A percentile compares a stretch with the other conserved stretches of the same genome.
Conservation (phyloP, 1,140 invertebrate genomes). For the Ridgeia piscesae region DNA sequence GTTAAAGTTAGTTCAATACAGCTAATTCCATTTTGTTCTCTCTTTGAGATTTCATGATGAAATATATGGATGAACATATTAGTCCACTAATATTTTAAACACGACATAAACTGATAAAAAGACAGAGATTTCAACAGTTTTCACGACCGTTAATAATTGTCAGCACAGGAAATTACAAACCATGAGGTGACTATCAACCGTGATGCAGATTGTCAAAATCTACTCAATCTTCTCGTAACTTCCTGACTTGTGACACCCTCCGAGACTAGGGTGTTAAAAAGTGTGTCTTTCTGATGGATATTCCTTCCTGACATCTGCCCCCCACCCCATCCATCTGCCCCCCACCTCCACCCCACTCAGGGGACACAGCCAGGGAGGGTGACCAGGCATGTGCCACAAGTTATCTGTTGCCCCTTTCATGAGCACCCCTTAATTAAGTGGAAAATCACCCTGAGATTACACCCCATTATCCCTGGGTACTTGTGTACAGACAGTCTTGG, state of each 20-base stretch:
- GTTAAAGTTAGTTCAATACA: too few relatives aligned
- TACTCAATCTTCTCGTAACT: too few relatives aligned
- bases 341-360: not conserved
- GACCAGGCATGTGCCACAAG: not conserved
- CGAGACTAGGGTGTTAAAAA: not conserved
- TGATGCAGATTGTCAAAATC: too few relatives aligned
- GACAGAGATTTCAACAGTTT: not conserved
- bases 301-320: not conserved
- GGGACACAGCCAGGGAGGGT: not conserved
- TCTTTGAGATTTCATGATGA: too few relatives aligned
- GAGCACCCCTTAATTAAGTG: not conserved
- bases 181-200: too few relatives aligned
- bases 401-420: not conserved
- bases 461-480: not conserved
- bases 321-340: not conserved
- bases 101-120: not conserved
- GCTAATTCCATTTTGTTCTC: not conserved
- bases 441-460: not conserved
- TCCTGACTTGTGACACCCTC: not conserved
- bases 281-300: not conserved
- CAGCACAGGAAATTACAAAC: too few relatives aligned
- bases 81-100: too few relatives aligned
- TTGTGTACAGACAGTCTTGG: not conserved
- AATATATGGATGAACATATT: too few relatives aligned
- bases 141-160: not conserved